These are phyloP conservation scores for Columba livia DNA, from an alignment of 2,113 vertebrate genomes.

Conservation along the genomic window DNA sequence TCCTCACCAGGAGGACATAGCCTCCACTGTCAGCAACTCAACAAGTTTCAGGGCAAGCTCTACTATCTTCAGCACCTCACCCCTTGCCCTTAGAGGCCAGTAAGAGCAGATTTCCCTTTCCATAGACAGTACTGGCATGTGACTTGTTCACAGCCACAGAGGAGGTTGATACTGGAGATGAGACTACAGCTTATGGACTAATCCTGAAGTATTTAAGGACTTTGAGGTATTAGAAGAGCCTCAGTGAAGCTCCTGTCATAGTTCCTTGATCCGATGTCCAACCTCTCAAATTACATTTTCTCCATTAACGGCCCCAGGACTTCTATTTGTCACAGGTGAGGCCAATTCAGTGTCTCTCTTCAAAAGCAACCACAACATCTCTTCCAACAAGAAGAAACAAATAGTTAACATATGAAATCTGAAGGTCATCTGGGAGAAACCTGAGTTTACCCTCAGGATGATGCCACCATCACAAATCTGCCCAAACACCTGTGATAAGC, in stretches of 20 bases:
- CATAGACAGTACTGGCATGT: neutral
- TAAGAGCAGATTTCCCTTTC: neutral
- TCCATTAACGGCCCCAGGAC: neutral
- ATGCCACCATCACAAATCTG: neutral
- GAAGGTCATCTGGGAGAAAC: neutral
- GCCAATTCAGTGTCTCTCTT: neutral
- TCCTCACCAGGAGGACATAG: neutral
- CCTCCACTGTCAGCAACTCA: neutral
- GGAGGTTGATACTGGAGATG: neutral
- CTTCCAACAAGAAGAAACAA: neutral
- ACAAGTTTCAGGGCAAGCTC: neutral
- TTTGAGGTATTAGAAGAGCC: neutral
- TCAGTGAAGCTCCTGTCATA: neutral
- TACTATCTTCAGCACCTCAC: neutral
- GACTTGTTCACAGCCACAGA: neutral
- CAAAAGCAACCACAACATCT: neutral
- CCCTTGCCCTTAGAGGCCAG: neutral
- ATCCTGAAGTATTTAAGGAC: neutral
- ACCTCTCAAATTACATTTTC: neutral
- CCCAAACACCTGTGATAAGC: neutral
- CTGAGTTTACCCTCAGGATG: neutral
- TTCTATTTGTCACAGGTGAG: neutral
- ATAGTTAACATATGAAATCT: neutral
- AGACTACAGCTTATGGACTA: neutral
- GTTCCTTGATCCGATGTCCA: neutral